A percentile compares a stretch with the other conserved stretches of the same genome.
Conservation (phyloP, 2,888 invertebrate genomes). For the Keiferia lycopersicella region DNA sequence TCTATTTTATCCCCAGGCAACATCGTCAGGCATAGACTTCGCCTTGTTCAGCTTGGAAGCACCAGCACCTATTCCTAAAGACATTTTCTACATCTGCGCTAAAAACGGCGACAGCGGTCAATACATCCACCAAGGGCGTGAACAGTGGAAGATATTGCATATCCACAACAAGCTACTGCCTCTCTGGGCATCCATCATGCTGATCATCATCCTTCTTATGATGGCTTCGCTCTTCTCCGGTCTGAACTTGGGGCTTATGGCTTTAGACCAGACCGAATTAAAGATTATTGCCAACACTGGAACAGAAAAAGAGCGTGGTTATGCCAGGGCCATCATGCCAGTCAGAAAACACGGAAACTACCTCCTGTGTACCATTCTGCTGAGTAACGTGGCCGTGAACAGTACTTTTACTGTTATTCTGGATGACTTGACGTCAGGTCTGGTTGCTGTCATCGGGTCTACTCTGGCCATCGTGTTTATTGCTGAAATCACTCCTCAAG, state of each 20-base stretch:
- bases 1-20: constrained; percentile 46
- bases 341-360: constrained; percentile 96
- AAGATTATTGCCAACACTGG: constrained; percentile 97
- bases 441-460: constrained; percentile 94
- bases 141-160: constrained; percentile 83
- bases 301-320: constrained; percentile 89
- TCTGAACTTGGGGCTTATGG: constrained; percentile 97
- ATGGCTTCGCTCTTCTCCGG: constrained; percentile 98
- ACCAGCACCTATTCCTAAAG: constrained; percentile 57
- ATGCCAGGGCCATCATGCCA: constrained; percentile 95
- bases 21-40: constrained; percentile 47
- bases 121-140: constrained; percentile 85
- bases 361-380: constrained; percentile 90
- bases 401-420: constrained; percentile 97
- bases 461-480: constrained; percentile 97
- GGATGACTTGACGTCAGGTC: constrained; percentile 95
- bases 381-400: constrained; percentile 96
- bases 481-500: constrained; percentile 98
- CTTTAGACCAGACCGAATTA: constrained; percentile 96
- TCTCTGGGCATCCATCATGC: constrained; percentile 87
- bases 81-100: constrained; percentile 69
- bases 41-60: constrained; percentile 57
- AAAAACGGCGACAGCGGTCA: constrained; percentile 46
- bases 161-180: constrained; percentile 88
- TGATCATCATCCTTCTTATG: constrained; percentile 87